These are phyloP conservation scores for Fukomys damarensis DNA, from an alignment of 2,113 vertebrate species.

Conservation along the genomic window DNA sequence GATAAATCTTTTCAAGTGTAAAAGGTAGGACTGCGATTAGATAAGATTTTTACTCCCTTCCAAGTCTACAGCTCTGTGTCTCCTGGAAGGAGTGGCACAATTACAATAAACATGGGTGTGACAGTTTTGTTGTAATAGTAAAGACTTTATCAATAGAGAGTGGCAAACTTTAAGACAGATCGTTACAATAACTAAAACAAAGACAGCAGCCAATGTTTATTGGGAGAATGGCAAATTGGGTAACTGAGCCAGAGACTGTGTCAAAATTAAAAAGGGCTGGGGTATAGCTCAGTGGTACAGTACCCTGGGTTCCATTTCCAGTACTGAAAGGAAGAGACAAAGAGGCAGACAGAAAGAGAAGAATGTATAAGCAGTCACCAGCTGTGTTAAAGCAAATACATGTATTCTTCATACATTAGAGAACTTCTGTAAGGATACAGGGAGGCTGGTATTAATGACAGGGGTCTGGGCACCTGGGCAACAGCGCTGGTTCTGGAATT, in stretches of 20 bases:
- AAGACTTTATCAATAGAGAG: background rate
- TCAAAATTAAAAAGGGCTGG: background rate
- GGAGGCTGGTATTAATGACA: background rate
- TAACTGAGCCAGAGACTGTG: background rate
- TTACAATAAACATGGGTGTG: background rate
- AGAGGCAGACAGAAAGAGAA: background rate
- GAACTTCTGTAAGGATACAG: background rate
- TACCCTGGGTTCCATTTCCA: background rate
- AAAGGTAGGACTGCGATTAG: background rate
- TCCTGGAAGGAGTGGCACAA: background rate
- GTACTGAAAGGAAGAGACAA: background rate
- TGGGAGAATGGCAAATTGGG: background rate
- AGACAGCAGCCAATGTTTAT: background rate
- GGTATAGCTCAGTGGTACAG: background rate
- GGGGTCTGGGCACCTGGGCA: background rate
- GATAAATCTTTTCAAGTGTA: background rate
- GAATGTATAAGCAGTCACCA: background rate
- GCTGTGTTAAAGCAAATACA: background rate
- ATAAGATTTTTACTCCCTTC: background rate
- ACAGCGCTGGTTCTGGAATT: background rate
- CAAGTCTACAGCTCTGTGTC: background rate
- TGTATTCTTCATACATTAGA: background rate
- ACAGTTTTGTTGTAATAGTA: constrained; percentile 7
- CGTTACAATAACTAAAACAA: background rate
- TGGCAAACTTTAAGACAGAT: background rate